A percentile compares a stretch with the other conserved stretches of the same genome.
These are phyloP conservation scores for Vultur gryphus DNA, from an alignment of 2,797 vertebrate species.

Conservation along the genomic window DNA sequence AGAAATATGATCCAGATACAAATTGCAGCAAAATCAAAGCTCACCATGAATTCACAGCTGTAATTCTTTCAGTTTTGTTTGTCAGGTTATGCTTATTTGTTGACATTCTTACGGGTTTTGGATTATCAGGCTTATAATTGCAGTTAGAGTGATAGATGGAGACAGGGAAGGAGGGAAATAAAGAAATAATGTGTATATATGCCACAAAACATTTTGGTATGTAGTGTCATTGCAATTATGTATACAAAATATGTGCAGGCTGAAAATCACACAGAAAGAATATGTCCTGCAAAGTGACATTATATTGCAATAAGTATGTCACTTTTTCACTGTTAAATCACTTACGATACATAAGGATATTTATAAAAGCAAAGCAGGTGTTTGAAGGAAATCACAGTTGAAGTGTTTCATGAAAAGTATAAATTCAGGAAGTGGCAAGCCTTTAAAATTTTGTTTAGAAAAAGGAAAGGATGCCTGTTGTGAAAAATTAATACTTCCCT, in stretches of 20 bases:
- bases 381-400: neutral
- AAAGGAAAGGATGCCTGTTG: neutral
- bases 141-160: neutral
- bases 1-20: neutral
- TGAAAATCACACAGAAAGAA: neutral
- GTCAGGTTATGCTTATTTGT: neutral
- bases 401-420: neutral
- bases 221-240: neutral
- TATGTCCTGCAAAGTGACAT: neutral
- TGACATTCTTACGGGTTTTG: neutral
- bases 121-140: neutral
- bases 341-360: neutral
- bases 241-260: neutral
- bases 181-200: neutral
- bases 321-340: neutral
- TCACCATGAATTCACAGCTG: neutral
- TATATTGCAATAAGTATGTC: neutral
- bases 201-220: neutral
- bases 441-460: neutral
- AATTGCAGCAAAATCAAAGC: neutral
- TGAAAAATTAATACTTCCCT: constrained; percentile 4
- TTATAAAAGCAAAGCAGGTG: neutral
- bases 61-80: neutral
- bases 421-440: neutral
- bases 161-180: neutral